Percentiles rank a stretch among this genome's conserved stretches.
Conservation (phyloP, 2,113 vertebrate species). For the Isurus oxyrinchus region DNA sequence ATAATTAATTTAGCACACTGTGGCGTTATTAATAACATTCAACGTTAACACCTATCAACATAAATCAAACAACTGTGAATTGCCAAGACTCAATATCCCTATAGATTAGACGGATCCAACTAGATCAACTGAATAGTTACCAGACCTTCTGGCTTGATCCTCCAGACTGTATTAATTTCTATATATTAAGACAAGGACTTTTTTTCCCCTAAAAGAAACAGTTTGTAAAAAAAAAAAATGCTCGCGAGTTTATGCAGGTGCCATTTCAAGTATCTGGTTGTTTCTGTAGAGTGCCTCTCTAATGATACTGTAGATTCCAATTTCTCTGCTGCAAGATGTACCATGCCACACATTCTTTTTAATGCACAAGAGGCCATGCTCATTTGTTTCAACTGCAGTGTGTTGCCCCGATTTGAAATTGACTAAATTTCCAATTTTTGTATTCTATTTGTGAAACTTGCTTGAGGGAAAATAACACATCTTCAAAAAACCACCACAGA, state of each 20-base stretch:
- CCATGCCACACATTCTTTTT: neutral
- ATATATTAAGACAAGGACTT: neutral
- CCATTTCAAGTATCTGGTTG: neutral
- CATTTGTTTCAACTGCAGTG: neutral
- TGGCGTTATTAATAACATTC: neutral
- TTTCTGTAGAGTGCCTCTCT: neutral
- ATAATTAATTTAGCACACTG: neutral
- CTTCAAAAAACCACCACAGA: neutral
- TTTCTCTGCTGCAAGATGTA: neutral
- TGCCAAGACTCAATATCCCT: neutral
- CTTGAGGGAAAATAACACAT: neutral
- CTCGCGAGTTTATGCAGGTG: neutral
- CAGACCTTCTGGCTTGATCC: neutral
- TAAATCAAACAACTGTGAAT: neutral
- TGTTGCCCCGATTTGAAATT: neutral
- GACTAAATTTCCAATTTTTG: neutral
- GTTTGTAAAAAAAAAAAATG: neutral
- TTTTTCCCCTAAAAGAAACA: neutral
- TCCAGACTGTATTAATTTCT: constrained; percentile 6
- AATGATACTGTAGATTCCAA: neutral
- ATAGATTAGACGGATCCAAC: constrained; percentile 3
- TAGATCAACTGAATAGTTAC: neutral
- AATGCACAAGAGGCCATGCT: neutral
- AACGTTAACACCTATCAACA: neutral
- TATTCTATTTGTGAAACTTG: neutral